Conservation (phyloP, 2,797 vertebrate species). For the Percopsis omiscomaycus region DNA sequence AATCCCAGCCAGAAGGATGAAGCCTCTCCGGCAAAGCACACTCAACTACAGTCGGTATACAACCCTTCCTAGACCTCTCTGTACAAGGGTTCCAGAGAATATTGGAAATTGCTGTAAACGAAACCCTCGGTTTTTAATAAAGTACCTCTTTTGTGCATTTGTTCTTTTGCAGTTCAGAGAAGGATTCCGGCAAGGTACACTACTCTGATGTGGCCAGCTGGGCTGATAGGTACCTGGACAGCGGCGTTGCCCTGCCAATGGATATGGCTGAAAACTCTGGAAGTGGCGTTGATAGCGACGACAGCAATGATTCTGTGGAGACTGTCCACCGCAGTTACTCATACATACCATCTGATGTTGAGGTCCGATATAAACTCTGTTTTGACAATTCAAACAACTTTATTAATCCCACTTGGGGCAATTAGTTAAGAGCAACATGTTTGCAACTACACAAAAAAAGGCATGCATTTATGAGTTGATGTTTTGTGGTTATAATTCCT, state of each 20-base stretch:
- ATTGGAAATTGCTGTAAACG: background rate
- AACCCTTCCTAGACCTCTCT: slow-evolving; percentile 12
- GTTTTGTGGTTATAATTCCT: background rate
- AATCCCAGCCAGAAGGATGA: slow-evolving; percentile 57
- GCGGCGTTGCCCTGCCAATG: slow-evolving; percentile 67
- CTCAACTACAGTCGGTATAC: slow-evolving; percentile 62
- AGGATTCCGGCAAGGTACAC: slow-evolving; percentile 31
- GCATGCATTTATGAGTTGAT: background rate
- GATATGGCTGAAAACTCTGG: slow-evolving; percentile 53
- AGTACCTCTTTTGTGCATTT: background rate
- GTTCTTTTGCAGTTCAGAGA: slow-evolving; percentile 50
- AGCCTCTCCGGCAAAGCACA: slow-evolving; percentile 75
- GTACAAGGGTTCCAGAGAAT: background rate
- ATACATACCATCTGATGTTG: slow-evolving; percentile 70
- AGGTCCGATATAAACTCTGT: slow-evolving; percentile 60
- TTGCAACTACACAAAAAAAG: no score
- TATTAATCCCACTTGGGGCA: background rate
- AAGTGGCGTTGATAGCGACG: slow-evolving; percentile 74
- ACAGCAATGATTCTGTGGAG: slow-evolving; percentile 62
- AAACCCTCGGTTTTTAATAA: background rate
- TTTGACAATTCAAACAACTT: background rate
- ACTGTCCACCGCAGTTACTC: slow-evolving; percentile 74
- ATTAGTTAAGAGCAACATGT: background rate
- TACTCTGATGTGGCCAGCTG: slow-evolving; percentile 68
- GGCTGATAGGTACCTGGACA: slow-evolving; percentile 78